These are phyloP conservation scores for Pygoscelis adeliae DNA, from an alignment of 2,113 vertebrate genomes.

Conservation along the genomic window DNA sequence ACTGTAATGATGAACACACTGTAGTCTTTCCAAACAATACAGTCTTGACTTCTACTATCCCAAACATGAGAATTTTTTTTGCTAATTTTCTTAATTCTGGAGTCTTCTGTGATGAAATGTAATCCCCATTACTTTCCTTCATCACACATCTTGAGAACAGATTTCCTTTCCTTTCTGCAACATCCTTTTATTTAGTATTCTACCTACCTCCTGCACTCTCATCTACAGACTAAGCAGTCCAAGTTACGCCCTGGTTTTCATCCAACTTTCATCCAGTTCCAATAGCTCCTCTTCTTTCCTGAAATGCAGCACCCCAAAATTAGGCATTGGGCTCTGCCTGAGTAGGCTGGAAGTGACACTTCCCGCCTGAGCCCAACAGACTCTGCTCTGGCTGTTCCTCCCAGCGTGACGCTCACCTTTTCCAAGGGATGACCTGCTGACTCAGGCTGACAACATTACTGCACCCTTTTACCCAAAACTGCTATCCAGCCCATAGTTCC, in stretches of 20 bases:
- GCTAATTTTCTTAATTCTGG: not conserved
- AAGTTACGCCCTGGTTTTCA: not conserved
- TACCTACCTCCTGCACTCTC: not conserved
- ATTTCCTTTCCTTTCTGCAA: not conserved
- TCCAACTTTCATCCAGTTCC: not conserved
- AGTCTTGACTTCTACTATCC: not conserved
- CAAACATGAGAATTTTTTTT: not conserved
- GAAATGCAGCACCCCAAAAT: not conserved
- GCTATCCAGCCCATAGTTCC: not conserved
- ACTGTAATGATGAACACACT: not conserved
- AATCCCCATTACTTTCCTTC: not conserved
- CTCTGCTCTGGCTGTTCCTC: accelerated
- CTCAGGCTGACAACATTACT: not conserved
- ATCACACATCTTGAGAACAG: not conserved
- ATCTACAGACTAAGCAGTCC: not conserved
- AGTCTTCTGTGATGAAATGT: not conserved
- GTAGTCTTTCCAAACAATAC: not conserved
- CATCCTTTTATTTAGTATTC: not conserved
- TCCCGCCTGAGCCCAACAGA: not conserved
- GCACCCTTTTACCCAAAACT: not conserved
- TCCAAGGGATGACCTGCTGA: not conserved
- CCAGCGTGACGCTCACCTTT: too few relatives aligned
- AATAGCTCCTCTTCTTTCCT: not conserved
- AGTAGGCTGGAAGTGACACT: not conserved
- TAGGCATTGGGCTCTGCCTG: not conserved